Evolutionary conservation across 2,797 vertebrate species (phyloP).

Genomic region (Anniella stebbinsi): DNA sequence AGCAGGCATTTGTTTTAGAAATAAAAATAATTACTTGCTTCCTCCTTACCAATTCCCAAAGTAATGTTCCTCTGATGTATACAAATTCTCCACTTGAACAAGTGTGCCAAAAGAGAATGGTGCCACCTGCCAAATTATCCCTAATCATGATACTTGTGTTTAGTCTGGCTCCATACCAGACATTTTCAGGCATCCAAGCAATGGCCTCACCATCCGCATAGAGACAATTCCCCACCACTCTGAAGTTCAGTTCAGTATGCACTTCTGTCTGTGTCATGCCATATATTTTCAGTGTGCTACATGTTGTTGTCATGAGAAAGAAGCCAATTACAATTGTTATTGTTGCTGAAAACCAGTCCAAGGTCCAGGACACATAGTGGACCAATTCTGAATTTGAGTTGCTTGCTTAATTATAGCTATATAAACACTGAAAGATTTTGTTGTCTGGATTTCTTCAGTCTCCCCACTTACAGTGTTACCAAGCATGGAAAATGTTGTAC

Average conservation of each 20-base stretch:
- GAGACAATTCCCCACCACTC: not conserved
- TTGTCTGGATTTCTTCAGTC: constrained; percentile 17
- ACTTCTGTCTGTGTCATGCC: not conserved
- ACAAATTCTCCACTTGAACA: not conserved
- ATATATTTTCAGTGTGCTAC: not conserved
- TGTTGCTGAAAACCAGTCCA: not conserved
- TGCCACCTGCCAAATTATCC: constrained; percentile 4
- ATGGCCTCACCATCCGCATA: not conserved
- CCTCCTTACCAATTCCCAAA: not conserved
- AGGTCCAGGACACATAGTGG: not conserved
- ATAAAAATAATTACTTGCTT: constrained; percentile 27
- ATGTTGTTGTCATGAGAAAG: not conserved
- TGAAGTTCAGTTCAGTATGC: not conserved
- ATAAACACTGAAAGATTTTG: constrained; percentile 29
- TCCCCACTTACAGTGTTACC: not conserved
- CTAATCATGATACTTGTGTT: constrained; percentile 8
- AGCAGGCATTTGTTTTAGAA: constrained; percentile 21
- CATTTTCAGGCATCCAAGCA: not conserved
- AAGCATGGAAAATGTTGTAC: not conserved
- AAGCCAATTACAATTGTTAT: not conserved
- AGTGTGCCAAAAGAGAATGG: not conserved
- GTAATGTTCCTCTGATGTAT: not conserved
- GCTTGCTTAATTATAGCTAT: not conserved
- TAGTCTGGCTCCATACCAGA: not conserved
- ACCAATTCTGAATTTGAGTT: constrained; percentile 18